Evolutionary conservation across 2,797 vertebrate species (phyloP), one percentile per base, ranked within the genome.

Genomic region (Malurus splendens): DNA sequence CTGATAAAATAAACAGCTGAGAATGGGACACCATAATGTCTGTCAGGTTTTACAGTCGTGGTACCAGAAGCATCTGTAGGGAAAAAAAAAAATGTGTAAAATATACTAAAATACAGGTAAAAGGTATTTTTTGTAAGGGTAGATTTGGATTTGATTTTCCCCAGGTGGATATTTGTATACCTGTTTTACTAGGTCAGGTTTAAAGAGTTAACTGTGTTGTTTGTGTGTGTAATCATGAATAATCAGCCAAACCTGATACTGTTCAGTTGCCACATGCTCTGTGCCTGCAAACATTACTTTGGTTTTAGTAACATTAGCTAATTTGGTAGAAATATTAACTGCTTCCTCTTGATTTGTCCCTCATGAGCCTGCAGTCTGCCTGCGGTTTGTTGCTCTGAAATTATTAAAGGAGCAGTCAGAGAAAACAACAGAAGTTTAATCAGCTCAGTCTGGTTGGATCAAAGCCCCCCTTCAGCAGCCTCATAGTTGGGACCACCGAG

Each of bases 281-380:
- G 18, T 66, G 66, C 18, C 44, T 65, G 33, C 15, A 82, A 68
- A 47, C 16, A 45, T 72, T 66, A 39, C 41, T 90, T 89, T 60
- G 50, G 52, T 39, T 94, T 90, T 66, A 83, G 52, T 78, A 89
- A 59, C 47, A 19, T 86, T 78, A 83, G 44, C 80, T 92, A 87
- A 89, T 87, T 70, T 75, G 78, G 19, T 79, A 81, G 33, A 44
- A 70, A 45, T 0, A 3, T 81, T 86, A 92, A 82, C 55, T 81
- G 52, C 62, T 90, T 90, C 80, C 50, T n/a, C 24, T 89, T 79
- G 56, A 79, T 94, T 89, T 90, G 45, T 92, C 90, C 74, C 77
- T 82, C 39, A 1, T 84, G 92, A 91, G 54, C 39, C 16, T 57
- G 45, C 45, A 57, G 50, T 66, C 42, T 89, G 50, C 32, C 71